Evolutionary conservation across 2,797 vertebrate species (phyloP).

Genomic region (Lates japonicus): DNA sequence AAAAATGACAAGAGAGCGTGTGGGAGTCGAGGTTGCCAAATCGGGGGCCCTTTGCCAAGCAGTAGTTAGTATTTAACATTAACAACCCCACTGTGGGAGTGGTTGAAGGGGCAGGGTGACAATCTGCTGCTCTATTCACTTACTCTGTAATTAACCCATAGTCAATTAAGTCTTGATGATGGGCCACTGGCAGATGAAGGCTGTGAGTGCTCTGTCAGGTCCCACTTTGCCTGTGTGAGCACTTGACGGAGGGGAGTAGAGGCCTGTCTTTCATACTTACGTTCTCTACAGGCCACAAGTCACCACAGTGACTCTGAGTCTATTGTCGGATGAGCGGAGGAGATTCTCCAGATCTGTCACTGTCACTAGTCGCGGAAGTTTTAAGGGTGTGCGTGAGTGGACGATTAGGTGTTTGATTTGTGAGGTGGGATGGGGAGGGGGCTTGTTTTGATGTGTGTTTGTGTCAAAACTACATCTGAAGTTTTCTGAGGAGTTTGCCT

Average conservation of each 20-base stretch:
- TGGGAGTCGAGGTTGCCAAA: constrained; percentile 80
- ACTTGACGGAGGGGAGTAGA: constrained; percentile 49
- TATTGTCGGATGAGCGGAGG: constrained; percentile 56
- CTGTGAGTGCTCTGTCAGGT: constrained; percentile 70
- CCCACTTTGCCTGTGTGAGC: constrained; percentile 60
- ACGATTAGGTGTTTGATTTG: constrained; percentile 14
- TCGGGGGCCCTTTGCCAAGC: constrained; percentile 66
- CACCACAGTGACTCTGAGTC: constrained; percentile 26
- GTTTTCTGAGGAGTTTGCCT: constrained; percentile 40
- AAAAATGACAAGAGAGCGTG: constrained; percentile 71
- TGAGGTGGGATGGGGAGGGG: background rate
- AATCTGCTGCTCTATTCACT: constrained; percentile 65
- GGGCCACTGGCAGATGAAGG: constrained; percentile 65
- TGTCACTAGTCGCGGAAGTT: constrained; percentile 38
- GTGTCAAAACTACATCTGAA: constrained; percentile 25
- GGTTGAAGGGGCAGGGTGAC: constrained; percentile 74
- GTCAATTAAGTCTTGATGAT: constrained; percentile 80
- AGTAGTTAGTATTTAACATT: constrained; percentile 79
- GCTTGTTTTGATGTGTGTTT: background rate
- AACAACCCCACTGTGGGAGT: constrained; percentile 82
- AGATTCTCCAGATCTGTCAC: constrained; percentile 56
- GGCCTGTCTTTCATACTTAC: constrained; percentile 60
- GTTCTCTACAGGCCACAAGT: constrained; percentile 49
- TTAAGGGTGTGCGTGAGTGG: constrained; percentile 25
- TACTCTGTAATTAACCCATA: constrained; percentile 82